These are phyloP conservation scores for Hyles vespertilio DNA, from an alignment of 1,140 invertebrate genomes.

Conservation along the genomic window DNA sequence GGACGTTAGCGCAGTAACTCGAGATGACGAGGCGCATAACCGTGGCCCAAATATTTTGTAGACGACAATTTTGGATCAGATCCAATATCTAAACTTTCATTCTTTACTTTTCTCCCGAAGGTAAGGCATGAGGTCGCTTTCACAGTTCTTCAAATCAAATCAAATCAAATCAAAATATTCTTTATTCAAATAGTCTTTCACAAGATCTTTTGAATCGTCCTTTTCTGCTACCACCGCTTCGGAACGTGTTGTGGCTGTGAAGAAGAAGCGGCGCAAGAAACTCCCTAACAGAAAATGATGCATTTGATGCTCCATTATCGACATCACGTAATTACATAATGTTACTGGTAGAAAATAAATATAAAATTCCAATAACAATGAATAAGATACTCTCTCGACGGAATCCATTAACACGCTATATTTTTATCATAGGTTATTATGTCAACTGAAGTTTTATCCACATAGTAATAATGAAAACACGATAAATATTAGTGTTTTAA, in stretches of 20 bases:
- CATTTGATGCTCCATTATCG: no score
- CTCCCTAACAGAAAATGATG: no score
- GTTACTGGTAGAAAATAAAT: no score
- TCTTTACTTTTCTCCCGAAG: constrained; percentile 34
- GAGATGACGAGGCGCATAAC: constrained; percentile 56
- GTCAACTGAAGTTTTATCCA: constrained; percentile 52
- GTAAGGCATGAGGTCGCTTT: constrained; percentile 1
- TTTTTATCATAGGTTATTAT: constrained; percentile 66
- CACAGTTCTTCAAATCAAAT: neutral
- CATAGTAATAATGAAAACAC: constrained; percentile 40
- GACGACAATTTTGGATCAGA: constrained; percentile 46
- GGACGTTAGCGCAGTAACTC: constrained; percentile 49
- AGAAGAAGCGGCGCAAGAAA: no score
- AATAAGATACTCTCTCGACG: constrained; percentile 19
- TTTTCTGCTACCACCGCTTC: no score
- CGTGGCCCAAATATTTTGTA: constrained; percentile 65
- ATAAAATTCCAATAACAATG: no score
- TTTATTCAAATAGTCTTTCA: no score
- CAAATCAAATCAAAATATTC: no score
- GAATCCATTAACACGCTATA: constrained; percentile 37
- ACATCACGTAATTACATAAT: no score
- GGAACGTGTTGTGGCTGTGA: no score
- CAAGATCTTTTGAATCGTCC: no score
- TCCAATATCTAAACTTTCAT: constrained; percentile 62
- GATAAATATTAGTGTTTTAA: constrained; percentile 14